Evolutionary conservation across 2,113 vertebrate species (phyloP).

Genomic region (Oplegnathus fasciatus): DNA sequence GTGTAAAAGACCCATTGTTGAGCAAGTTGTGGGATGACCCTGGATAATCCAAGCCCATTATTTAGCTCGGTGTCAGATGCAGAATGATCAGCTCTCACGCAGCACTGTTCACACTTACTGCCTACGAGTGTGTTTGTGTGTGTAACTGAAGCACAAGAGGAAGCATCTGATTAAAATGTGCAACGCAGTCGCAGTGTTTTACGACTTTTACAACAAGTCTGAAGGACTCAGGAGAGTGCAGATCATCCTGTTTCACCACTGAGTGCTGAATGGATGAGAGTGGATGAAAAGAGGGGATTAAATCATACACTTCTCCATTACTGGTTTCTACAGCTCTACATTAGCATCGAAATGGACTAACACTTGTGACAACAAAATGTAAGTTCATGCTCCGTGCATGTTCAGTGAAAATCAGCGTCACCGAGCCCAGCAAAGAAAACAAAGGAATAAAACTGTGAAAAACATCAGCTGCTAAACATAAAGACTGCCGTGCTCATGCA

Average conservation of each 20-base stretch:
- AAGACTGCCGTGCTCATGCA: neutral
- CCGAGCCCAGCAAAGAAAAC: neutral
- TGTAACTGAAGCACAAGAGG: slow-evolving; percentile 3
- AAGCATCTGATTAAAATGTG: slow-evolving; percentile 17
- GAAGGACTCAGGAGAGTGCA: neutral
- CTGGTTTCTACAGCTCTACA: neutral
- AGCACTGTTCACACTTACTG: neutral
- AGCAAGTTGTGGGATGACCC: neutral
- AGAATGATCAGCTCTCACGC: slow-evolving; percentile 18
- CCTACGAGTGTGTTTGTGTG: neutral
- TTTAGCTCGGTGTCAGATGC: slow-evolving; percentile 14
- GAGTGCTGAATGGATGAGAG: slow-evolving; percentile 4
- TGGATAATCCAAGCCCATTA: slow-evolving; percentile 23
- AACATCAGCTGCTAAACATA: slow-evolving; percentile 15
- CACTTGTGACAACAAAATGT: neutral
- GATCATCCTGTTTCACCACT: neutral
- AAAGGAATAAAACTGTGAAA: neutral
- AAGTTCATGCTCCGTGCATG: neutral
- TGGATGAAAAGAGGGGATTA: neutral
- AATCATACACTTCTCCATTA: neutral
- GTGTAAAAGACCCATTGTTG: slow-evolving; percentile 19
- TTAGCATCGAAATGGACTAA: neutral
- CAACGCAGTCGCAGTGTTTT: neutral
- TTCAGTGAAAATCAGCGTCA: neutral
- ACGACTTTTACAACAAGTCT: slow-evolving; percentile 31